Evolutionary conservation across 2,888 invertebrate species (phyloP).

Genomic region (Pediacus dermestoides): DNA sequence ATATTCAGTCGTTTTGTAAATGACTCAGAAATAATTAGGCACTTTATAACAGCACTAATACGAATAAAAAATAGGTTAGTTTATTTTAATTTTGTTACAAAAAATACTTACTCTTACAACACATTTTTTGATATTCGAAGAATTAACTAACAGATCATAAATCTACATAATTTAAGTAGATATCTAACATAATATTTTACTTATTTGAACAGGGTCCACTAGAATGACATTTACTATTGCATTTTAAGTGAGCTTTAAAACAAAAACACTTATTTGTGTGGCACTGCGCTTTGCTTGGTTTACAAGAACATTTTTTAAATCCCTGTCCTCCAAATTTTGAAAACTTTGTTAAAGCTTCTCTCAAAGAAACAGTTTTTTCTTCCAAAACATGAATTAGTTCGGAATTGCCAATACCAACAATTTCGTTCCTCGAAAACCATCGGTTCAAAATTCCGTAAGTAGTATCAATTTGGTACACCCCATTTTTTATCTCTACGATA

Average conservation of each 20-base stretch:
- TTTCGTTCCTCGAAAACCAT: slow-evolving; percentile 16
- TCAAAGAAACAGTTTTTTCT: slow-evolving; percentile 1
- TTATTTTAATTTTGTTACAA: too few species aligned
- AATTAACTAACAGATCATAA: too few species aligned
- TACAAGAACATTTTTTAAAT: slow-evolving; percentile 12
- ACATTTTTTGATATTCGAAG: too few species aligned
- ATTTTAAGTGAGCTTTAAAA: slow-evolving; percentile 3
- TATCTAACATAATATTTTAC: too few species aligned
- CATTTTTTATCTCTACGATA: slow-evolving; percentile 13
- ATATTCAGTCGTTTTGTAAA: too few species aligned
- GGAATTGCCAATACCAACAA: neutral
- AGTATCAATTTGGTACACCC: slow-evolving; percentile 16
- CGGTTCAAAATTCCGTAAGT: slow-evolving; percentile 12
- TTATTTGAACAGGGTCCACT: too few species aligned
- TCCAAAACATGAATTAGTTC: slow-evolving; percentile 9
- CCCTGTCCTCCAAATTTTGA: slow-evolving; percentile 9
- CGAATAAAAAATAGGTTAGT: too few species aligned
- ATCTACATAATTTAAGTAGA: too few species aligned
- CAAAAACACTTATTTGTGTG: slow-evolving; percentile 2
- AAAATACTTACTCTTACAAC: too few species aligned
- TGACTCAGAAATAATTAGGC: too few species aligned
- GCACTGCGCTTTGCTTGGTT: slow-evolving; percentile 11
- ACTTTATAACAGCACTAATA: too few species aligned
- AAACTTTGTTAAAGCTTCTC: slow-evolving; percentile 4
- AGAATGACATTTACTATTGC: neutral